Evolutionary conservation across 2,888 invertebrate species (phyloP).

Genomic region (Himalopsyche tibetana): DNA sequence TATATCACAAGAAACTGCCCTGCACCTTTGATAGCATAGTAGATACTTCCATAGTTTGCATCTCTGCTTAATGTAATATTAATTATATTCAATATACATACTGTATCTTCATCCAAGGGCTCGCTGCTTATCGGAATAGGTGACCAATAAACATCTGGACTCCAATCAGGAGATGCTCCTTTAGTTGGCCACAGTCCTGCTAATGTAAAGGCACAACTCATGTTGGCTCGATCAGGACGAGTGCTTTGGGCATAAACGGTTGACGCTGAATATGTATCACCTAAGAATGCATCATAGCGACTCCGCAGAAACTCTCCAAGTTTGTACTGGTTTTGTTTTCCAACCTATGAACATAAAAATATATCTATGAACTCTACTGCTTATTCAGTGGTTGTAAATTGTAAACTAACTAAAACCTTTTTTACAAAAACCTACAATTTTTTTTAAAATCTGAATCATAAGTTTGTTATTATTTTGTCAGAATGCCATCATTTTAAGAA

Average conservation of each 20-base stretch:
- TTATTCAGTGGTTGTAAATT: too few relatives aligned
- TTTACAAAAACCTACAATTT: too few relatives aligned
- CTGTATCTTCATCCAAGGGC: constrained; percentile 80
- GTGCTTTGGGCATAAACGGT: constrained; percentile 83
- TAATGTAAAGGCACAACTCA: constrained; percentile 82
- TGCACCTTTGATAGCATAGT: too few relatives aligned
- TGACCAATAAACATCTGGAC: constrained; percentile 82
- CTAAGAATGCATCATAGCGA: constrained; percentile 80
- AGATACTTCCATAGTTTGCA: too few relatives aligned
- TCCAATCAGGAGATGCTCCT: constrained; percentile 77
- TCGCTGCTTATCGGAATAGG: constrained; percentile 86
- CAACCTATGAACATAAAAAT: constrained; percentile 73
- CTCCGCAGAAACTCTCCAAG: constrained; percentile 81
- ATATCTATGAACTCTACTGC: neutral
- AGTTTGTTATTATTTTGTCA: too few relatives aligned
- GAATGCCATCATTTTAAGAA: too few relatives aligned
- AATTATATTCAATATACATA: constrained; percentile 68
- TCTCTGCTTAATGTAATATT: too few relatives aligned
- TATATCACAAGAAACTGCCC: too few relatives aligned
- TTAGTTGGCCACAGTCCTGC: constrained; percentile 85
- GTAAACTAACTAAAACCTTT: too few relatives aligned
- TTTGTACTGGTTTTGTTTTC: constrained; percentile 80
- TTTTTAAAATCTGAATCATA: too few relatives aligned
- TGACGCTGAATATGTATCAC: constrained; percentile 77
- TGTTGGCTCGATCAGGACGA: constrained; percentile 84